phyloP scores from a whole-genome alignment of 2,113 vertebrate genomes.

The Siphamia tubifer region DNA sequence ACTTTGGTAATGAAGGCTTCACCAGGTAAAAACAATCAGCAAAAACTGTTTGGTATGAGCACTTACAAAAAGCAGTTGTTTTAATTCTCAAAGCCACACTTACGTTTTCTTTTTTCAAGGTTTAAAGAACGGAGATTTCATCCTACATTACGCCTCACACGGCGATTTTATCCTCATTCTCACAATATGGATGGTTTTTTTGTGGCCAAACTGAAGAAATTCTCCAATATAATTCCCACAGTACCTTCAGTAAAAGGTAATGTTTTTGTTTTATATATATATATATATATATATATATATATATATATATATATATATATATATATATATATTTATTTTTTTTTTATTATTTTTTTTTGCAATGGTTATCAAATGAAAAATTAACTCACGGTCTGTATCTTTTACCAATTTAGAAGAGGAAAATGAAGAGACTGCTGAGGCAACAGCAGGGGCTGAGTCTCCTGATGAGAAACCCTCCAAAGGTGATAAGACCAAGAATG shows the following conservation, averaged over 20 bases:
- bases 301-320: no score
- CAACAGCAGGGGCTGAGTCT: constrained; percentile 12
- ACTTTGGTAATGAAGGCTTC: constrained; percentile 97
- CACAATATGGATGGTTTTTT: constrained; percentile 99
- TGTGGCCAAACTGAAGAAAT: constrained; percentile 95
- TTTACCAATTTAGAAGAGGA: constrained; percentile 50
- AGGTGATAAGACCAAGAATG: constrained; percentile 44
- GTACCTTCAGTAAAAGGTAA: constrained; percentile 68
- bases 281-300: no score
- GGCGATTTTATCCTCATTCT: constrained; percentile 93
- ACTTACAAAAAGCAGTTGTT: not conserved
- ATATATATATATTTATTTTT: no score
- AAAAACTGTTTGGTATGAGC: not conserved
- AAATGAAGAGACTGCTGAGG: constrained; percentile 38
- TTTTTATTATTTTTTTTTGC: not conserved
- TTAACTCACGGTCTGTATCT: constrained; percentile 6
- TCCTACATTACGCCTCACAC: constrained; percentile 83
- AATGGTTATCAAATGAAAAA: not conserved
- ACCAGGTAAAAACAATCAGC: constrained; percentile 79
- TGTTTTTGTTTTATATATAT: no score
- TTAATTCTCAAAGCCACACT: not conserved
- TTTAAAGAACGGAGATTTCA: constrained; percentile 93
- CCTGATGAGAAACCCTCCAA: constrained; percentile 43
- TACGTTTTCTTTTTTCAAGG: constrained; percentile 58
- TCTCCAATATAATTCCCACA: constrained; percentile 88